Percentiles rank a stretch among this genome's conserved stretches.
phyloP scores from a whole-genome alignment of 1,140 invertebrate species.

The Philopotamus ludificatus region DNA sequence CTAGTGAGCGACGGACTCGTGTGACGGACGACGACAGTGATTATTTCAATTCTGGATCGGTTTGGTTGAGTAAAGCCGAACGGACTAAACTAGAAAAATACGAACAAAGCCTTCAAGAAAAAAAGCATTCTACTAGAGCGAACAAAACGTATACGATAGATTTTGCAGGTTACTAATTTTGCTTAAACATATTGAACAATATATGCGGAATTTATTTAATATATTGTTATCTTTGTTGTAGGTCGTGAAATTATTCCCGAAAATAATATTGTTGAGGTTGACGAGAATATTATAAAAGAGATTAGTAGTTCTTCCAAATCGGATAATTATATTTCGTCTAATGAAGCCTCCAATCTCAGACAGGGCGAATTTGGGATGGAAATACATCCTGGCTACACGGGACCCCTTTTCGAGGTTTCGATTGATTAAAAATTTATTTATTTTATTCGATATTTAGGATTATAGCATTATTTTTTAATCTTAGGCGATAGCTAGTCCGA shows the following conservation, averaged over 20 bases:
- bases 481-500: too few relatives aligned
- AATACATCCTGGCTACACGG: constrained; percentile 51
- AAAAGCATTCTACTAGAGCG: constrained; percentile 68
- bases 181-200: too few relatives aligned
- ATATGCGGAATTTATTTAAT: too few relatives aligned
- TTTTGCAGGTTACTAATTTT: constrained; percentile 77
- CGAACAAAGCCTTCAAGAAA: constrained; percentile 66
- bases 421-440: too few relatives aligned
- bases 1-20: constrained; percentile 77
- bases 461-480: too few relatives aligned
- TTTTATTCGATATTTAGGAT: too few relatives aligned
- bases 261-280: constrained; percentile 54
- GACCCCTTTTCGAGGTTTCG: constrained; percentile 48
- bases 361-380: constrained; percentile 47
- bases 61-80: constrained; percentile 76
- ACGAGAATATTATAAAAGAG: constrained; percentile 51
- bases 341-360: too few relatives aligned
- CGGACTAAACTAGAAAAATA: constrained; percentile 67
- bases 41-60: constrained; percentile 81
- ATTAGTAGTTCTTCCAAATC: constrained; percentile 43
- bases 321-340: constrained; percentile 8
- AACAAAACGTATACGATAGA: constrained; percentile 77
- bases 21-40: constrained; percentile 95
- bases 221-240: constrained; percentile 34
- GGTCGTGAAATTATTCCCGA: constrained; percentile 58